A percentile compares a stretch with the other conserved stretches of the same genome.
These are phyloP conservation scores for Sphyrna mokarran DNA, from an alignment of 2,113 vertebrate species.

Conservation along the genomic window DNA sequence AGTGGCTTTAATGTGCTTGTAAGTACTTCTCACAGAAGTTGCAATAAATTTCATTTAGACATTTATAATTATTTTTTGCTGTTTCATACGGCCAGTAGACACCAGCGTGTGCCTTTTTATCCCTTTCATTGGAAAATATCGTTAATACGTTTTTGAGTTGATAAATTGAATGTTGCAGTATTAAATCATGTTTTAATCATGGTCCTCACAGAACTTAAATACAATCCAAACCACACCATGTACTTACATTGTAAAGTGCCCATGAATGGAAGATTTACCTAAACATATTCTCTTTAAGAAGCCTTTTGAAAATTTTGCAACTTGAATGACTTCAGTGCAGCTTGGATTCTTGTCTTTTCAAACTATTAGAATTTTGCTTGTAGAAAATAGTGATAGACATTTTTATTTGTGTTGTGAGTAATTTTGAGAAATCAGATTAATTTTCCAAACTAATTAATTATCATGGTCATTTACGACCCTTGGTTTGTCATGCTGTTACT, in stretches of 20 bases:
- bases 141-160: constrained; percentile 47
- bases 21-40: neutral
- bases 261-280: neutral
- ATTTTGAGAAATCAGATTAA: neutral
- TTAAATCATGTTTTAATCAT: constrained; percentile 58
- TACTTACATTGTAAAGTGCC: constrained; percentile 41
- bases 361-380: neutral
- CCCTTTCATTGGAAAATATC: neutral
- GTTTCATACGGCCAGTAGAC: neutral
- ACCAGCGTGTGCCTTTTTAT: neutral
- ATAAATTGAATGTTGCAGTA: constrained; percentile 53
- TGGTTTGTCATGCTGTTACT: neutral
- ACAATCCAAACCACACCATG: constrained; percentile 51
- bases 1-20: neutral
- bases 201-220: constrained; percentile 51
- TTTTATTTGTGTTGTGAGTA: neutral
- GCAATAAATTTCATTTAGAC: neutral
- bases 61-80: neutral
- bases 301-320: neutral
- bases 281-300: neutral
- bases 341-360: neutral
- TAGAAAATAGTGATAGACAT: neutral
- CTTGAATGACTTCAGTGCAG: neutral
- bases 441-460: neutral
- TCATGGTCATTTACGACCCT: neutral